These are phyloP conservation scores for Tinea pellionella DNA, from an alignment of 2,888 invertebrate species.

Conservation along the genomic window DNA sequence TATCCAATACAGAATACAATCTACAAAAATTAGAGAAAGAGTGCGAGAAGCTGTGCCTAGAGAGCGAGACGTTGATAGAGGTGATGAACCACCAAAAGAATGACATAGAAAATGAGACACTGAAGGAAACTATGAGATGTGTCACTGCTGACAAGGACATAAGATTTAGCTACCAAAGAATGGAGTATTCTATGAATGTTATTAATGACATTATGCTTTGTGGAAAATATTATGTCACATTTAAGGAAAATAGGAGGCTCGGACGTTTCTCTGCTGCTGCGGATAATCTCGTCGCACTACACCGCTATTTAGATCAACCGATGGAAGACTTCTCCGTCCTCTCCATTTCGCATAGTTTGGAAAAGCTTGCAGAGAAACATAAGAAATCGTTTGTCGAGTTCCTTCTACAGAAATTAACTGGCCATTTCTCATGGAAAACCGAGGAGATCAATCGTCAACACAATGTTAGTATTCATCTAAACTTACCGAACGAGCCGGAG, in stretches of 20 bases:
- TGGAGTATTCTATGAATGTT: conserved; percentile 66
- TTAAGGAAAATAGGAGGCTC: background rate
- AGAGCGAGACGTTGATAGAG: conserved; percentile 49
- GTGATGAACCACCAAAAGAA: conserved; percentile 67
- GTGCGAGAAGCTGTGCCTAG: conserved; percentile 44
- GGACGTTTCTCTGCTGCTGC: background rate
- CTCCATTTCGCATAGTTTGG: conserved; percentile 33
- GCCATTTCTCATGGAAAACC: conserved; percentile 41
- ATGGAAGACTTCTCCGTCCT: conserved; percentile 20
- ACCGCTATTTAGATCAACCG: background rate
- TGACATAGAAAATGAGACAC: conserved; percentile 72
- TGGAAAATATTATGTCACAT: conserved; percentile 27
- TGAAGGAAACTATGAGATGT: conserved; percentile 68
- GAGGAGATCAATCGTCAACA: conserved; percentile 33
- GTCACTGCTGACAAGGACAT: conserved; percentile 44
- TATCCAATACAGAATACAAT: conserved; percentile 71
- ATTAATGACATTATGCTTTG: conserved; percentile 42
- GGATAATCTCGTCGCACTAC: background rate
- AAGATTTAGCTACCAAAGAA: conserved; percentile 55
- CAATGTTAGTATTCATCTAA: conserved; percentile 40
- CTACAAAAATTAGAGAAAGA: conserved; percentile 66
- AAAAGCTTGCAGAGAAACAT: conserved; percentile 39
- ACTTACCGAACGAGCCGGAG: conserved; percentile 31
- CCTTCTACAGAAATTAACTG: conserved; percentile 21
- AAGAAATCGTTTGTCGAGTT: conserved; percentile 31